Conservation (phyloP, 2,888 invertebrate genomes). For the Craniophora ligustri region DNA sequence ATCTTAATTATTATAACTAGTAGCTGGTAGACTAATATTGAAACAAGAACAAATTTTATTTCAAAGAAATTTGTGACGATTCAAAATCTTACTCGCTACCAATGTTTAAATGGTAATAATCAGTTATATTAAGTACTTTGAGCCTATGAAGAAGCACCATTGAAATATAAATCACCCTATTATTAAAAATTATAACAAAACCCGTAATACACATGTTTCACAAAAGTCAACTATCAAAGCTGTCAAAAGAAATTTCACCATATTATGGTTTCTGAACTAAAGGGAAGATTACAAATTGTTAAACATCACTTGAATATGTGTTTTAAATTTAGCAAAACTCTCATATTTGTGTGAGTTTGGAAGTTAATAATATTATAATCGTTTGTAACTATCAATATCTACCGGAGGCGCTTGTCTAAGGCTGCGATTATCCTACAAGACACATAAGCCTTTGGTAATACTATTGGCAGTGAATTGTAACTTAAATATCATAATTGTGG, state of each 20-base stretch:
- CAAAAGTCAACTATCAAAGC: conserved; percentile 2
- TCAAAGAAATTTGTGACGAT: conserved; percentile 22
- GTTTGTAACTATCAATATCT: conserved; percentile 23
- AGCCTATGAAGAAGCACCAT: conserved; percentile 72
- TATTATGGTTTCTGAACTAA: conserved; percentile 8
- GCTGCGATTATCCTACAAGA: conserved; percentile 37
- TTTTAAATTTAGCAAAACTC: conserved; percentile 5
- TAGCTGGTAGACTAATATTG: not conserved
- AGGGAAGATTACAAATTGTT: conserved; percentile 12
- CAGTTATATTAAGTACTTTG: conserved; percentile 63
- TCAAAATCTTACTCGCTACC: conserved; percentile 42
- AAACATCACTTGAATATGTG: conserved; percentile 4
- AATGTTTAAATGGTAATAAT: conserved; percentile 31
- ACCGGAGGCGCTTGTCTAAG: conserved; percentile 41
- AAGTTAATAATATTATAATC: conserved; percentile 9
- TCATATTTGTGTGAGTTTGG: no score
- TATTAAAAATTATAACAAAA: conserved; percentile 50
- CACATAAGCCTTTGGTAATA: conserved; percentile 42
- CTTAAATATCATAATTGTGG: conserved; percentile 38
- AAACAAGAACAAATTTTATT: not conserved
- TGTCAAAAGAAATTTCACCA: conserved; percentile 12
- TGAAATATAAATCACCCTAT: conserved; percentile 54
- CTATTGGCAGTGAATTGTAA: conserved; percentile 50
- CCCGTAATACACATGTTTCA: conserved; percentile 43
- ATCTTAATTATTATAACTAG: conserved; percentile 7